phyloP scores from a whole-genome alignment of 1,140 invertebrate species.

The Pinna nobilis region DNA sequence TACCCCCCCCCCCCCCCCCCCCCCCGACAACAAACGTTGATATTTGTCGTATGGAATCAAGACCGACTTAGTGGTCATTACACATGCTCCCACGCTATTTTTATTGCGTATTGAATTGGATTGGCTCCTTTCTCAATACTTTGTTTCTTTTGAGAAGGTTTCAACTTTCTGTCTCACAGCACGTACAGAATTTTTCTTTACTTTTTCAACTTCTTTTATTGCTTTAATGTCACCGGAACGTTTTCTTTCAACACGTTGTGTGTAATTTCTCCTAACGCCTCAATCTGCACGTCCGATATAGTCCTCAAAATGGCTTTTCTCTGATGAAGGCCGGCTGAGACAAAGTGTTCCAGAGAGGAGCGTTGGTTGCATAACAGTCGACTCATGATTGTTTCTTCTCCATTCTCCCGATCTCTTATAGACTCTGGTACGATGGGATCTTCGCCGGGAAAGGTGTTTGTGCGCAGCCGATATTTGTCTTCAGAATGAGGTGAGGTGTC shows the following conservation, averaged over 20 bases:
- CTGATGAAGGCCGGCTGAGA: not conserved
- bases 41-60: slow-evolving; percentile 1
- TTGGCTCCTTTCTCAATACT: not conserved
- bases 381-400: slow-evolving; percentile 1
- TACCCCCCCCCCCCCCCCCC: no score
- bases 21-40: no score
- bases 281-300: not conserved
- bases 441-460: slow-evolving; percentile 7
- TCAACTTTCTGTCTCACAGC: not conserved
- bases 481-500: slow-evolving; percentile 19
- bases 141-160: not conserved
- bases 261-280: not conserved
- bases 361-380: not conserved
- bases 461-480: slow-evolving; percentile 7
- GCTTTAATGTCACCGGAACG: not conserved
- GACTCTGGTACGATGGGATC: not conserved
- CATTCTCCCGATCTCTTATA: no score
- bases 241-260: no score
- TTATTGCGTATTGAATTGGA: not conserved
- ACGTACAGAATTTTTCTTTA: not conserved
- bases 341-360: not conserved
- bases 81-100: not conserved
- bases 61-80: not conserved
- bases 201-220: not conserved
- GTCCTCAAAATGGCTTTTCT: not conserved